Base-by-base conservation (phyloP, 92 coral and sea anemone species). In the Micromussa lordhowensis region DNA sequence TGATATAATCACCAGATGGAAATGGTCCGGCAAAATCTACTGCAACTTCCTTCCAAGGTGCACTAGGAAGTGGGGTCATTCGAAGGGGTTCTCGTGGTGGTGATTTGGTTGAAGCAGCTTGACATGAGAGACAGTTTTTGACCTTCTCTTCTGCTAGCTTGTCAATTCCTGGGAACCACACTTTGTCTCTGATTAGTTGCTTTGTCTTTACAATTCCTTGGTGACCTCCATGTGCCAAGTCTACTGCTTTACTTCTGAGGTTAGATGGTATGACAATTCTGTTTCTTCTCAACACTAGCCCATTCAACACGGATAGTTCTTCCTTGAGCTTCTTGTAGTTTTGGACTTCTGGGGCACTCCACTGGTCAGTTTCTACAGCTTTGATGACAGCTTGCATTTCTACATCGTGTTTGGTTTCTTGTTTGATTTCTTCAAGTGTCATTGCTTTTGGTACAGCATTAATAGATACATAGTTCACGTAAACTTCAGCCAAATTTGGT, bases 181-280 rank as follows among this genome's bases (percentile, higher is more conserved):
- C 82, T 57, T 91, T 83, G 75, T 89, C 91, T 55, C 87, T 87
- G 17, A 91, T 64, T 28, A 89, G 91, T 24, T 82, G 71, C 74
- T 94, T 94, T 26, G 94, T 92, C 84, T 94, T 89, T 15, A 94
- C 93, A 14, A 89, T n/a, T n/a, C n/a, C n/a, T n/a, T n/a, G n/a
- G n/a, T n/a, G n/a, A n/a, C n/a, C 83, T 70, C 94, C 76, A 63
- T 89, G 94, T 78, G 94, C 94, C 18, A 92, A 72, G 15, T 78
- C 91, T 51, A 90, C 91, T 54, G 85, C 93, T 90, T 59, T 87
- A 10, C 78, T n/a, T 81, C 85, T 30, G 44, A 85, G 81, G 9
- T 85, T 82, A 49, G 31, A 57, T 63, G 86, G 61, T 82, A 66
- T 66, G n/a, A 74, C 82, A 85, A 74, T 55, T 57, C 70, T 85